Percentiles rank a stretch among this genome's conserved stretches.
Conservation (phyloP, 2,888 invertebrate genomes). For the Scrobipalpa atriplicella region DNA sequence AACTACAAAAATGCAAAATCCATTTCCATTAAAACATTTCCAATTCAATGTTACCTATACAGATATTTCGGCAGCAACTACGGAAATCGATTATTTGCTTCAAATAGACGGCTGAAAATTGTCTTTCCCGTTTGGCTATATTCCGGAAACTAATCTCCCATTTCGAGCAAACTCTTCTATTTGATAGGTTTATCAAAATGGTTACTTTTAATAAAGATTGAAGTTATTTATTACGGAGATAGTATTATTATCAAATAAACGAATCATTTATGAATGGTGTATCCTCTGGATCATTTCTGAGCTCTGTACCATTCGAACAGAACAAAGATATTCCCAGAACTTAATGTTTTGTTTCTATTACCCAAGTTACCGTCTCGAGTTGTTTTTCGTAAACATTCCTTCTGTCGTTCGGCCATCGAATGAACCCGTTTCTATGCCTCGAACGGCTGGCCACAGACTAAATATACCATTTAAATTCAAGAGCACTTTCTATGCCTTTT, state of each 20-base stretch:
- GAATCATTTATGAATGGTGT: neutral
- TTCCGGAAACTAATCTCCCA: constrained; percentile 33
- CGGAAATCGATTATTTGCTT: constrained; percentile 59
- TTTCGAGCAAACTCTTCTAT: constrained; percentile 22
- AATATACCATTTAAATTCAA: constrained; percentile 79
- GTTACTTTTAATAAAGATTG: neutral
- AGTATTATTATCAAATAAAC: neutral
- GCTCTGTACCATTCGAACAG: constrained; percentile 10
- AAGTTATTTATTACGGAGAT: neutral
- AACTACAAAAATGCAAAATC: neutral
- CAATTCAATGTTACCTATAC: neutral
- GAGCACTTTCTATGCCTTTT: constrained; percentile 65
- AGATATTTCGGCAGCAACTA: constrained; percentile 10
- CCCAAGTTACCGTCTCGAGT: constrained; percentile 55
- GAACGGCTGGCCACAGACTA: constrained; percentile 70
- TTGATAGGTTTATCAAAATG: neutral
- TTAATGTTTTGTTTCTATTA: constrained; percentile 67
- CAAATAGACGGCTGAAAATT: constrained; percentile 43
- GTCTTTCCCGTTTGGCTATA: constrained; percentile 35
- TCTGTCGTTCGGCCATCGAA: constrained; percentile 65
- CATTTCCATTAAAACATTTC: neutral
- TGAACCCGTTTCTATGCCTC: constrained; percentile 77
- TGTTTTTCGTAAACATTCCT: constrained; percentile 69
- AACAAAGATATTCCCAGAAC: constrained; percentile 43
- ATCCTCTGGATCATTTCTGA: neutral